Conservation (phyloP, 2,797 vertebrate species). For the Darevskia mixta region DNA sequence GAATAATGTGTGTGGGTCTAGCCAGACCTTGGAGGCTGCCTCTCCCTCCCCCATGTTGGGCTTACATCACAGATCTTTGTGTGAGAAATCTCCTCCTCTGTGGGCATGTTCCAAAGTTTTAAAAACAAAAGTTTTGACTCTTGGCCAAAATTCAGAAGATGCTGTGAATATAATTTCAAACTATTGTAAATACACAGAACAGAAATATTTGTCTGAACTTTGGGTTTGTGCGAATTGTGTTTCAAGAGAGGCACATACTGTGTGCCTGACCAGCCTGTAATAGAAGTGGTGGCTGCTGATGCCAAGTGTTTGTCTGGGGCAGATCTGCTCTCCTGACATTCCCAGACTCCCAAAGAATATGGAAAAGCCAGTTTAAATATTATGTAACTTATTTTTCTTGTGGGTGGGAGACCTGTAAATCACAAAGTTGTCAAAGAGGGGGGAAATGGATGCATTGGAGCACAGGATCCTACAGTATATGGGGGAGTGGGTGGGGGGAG, state of each 20-base stretch:
- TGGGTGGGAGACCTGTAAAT: constrained; percentile 72
- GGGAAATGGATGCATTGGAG: constrained; percentile 40
- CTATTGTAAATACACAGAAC: constrained; percentile 95
- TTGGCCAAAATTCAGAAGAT: constrained; percentile 88
- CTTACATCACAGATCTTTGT: constrained; percentile 60
- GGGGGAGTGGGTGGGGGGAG: constrained; percentile 42
- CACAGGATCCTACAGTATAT: constrained; percentile 22
- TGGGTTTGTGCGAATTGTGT: constrained; percentile 83
- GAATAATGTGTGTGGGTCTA: constrained; percentile 76
- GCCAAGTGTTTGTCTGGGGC: constrained; percentile 72
- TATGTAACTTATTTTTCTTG: constrained; percentile 78
- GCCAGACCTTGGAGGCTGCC: constrained; percentile 64
- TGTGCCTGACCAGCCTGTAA: constrained; percentile 75
- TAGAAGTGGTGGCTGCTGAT: constrained; percentile 74
- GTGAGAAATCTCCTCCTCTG: constrained; percentile 66
- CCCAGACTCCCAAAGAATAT: constrained; percentile 76
- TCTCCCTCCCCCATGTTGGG: constrained; percentile 75
- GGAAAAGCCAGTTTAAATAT: constrained; percentile 74
- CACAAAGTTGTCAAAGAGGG: constrained; percentile 57
- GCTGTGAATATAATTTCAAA: constrained; percentile 96
- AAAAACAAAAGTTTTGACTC: constrained; percentile 76
- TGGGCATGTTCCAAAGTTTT: constrained; percentile 82
- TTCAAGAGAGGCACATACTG: constrained; percentile 78
- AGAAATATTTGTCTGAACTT: constrained; percentile 84
- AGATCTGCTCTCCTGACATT: constrained; percentile 70